Conservation (phyloP, 1,140 invertebrate genomes). For the Eufriesea mexicana region DNA sequence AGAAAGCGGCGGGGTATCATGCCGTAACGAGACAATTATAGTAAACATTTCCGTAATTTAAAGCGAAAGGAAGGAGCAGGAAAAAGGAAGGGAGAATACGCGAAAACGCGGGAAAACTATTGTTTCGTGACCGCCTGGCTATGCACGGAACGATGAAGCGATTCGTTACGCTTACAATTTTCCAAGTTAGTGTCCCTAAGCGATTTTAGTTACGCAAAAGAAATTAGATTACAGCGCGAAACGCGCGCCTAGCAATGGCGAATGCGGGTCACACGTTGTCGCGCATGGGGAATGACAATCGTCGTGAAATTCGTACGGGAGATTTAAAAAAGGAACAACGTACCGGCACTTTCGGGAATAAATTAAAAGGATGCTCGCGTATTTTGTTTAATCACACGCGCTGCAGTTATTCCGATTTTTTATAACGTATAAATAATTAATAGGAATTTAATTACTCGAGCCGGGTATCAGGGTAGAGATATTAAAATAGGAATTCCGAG, state of each 20-base stretch:
- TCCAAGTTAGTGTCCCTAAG: background rate
- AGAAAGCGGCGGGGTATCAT: background rate
- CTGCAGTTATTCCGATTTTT: too few relatives aligned
- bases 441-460: too few relatives aligned
- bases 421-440: too few relatives aligned
- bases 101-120: background rate
- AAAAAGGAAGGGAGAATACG: too few relatives aligned
- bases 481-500: too few relatives aligned
- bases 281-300: background rate
- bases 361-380: too few relatives aligned
- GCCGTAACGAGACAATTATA: background rate
- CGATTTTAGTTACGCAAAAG: background rate
- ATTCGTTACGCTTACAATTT: background rate
- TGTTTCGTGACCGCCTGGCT: background rate
- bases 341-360: too few relatives aligned
- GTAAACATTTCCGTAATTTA: too few relatives aligned
- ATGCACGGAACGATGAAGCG: background rate
- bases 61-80: background rate
- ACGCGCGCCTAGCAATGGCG: background rate
- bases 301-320: background rate
- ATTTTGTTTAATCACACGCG: too few relatives aligned
- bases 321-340: background rate
- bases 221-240: background rate
- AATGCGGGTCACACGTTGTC: background rate
- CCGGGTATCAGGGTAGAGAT: too few relatives aligned